Evolutionary conservation across 2,113 vertebrate genomes (phyloP).

Genomic region (Rissa tridactyla): DNA sequence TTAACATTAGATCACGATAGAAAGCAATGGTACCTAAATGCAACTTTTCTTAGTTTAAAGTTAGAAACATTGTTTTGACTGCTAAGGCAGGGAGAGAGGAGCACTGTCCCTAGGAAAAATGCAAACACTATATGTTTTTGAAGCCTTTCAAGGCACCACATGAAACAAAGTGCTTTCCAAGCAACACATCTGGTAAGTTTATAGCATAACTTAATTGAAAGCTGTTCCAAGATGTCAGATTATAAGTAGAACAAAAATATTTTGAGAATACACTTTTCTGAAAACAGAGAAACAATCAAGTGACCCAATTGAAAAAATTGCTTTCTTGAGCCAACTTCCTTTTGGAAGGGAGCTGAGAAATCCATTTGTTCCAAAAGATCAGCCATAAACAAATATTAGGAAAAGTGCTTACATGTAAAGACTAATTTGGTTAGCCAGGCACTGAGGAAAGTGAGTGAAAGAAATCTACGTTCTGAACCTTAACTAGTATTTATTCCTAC

Average conservation of each 20-base stretch:
- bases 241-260: neutral
- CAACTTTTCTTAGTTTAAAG: neutral
- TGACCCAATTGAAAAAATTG: neutral
- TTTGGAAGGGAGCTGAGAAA: neutral
- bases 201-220: neutral
- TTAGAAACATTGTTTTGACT: neutral
- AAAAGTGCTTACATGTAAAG: neutral
- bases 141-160: neutral
- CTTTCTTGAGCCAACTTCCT: neutral
- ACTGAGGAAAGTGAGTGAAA: neutral
- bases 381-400: neutral
- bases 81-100: neutral
- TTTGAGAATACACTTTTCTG: neutral
- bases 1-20: neutral
- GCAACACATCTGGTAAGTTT: neutral
- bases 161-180: neutral
- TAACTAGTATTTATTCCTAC: neutral
- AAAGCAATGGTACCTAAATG: neutral
- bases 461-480: neutral
- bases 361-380: neutral
- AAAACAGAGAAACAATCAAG: neutral
- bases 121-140: neutral
- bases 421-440: neutral
- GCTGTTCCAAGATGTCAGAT: neutral
- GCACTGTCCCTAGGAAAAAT: neutral